Conservation (phyloP, 2,797 vertebrate genomes). For the Adrianichthys oophorus region DNA sequence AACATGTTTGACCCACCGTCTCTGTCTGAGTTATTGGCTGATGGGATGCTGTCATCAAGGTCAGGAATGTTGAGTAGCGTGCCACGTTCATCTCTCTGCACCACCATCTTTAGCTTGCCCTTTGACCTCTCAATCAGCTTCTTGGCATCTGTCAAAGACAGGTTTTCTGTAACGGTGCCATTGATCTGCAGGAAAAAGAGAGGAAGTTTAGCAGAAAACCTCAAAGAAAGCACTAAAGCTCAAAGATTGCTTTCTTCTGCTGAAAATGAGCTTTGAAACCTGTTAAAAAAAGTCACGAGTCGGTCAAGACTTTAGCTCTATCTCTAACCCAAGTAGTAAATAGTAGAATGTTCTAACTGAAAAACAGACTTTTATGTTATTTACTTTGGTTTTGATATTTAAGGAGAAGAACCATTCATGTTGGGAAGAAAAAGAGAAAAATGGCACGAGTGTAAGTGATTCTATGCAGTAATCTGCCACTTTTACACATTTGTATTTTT, state of each 20-base stretch:
- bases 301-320: background rate
- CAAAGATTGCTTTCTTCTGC: background rate
- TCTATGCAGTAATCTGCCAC: too few species aligned
- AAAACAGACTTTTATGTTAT: too few species aligned
- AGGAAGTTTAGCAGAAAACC: conserved; percentile 22
- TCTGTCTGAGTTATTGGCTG: conserved; percentile 94
- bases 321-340: conserved; percentile 2
- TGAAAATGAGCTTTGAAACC: conserved; percentile 1
- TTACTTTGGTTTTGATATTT: background rate
- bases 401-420: background rate
- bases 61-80: conserved; percentile 96
- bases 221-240: background rate
- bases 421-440: too few species aligned
- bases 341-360: background rate
- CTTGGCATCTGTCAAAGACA: conserved; percentile 97
- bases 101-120: conserved; percentile 99
- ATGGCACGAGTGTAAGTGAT: too few species aligned
- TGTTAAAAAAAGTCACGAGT: too few species aligned
- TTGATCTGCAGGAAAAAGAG: conserved; percentile 84
- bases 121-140: conserved; percentile 98
- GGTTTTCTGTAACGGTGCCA: conserved; percentile 98
- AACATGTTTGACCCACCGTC: conserved; percentile 83
- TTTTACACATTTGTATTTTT: too few species aligned
- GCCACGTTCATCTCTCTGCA: conserved; percentile 94
- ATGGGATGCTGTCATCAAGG: conserved; percentile 96